phyloP scores from a whole-genome alignment of 2,113 vertebrate species.

The Poicephalus meyeri region DNA sequence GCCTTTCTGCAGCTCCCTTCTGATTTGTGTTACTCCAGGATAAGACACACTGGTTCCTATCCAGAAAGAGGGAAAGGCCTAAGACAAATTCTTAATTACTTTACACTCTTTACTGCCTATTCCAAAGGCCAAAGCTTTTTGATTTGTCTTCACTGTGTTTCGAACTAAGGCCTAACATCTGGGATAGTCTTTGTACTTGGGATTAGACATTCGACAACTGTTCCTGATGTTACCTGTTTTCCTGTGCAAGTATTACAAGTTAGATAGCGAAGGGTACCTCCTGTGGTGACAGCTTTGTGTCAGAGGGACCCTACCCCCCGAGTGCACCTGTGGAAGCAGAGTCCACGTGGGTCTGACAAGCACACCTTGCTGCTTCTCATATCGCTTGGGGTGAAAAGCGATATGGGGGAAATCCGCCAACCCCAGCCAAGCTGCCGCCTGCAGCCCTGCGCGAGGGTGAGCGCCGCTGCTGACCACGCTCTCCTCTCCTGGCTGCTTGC shows the following conservation, averaged over 20 bases:
- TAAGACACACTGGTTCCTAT: neutral
- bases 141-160: neutral
- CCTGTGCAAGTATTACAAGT: neutral
- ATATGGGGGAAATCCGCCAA: neutral
- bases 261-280: neutral
- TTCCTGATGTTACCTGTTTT: neutral
- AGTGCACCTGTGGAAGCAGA: neutral
- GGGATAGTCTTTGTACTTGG: neutral
- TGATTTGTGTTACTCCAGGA: neutral
- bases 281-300: neutral
- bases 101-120: neutral
- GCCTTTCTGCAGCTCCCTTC: neutral
- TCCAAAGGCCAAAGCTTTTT: neutral
- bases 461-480: fast-evolving
- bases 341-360: neutral
- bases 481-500: neutral
- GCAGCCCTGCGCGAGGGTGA: neutral
- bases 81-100: neutral
- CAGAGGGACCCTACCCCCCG: neutral
- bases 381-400: fast-evolving
- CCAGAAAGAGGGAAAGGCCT: neutral
- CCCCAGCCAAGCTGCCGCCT: neutral
- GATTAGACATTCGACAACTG: neutral
- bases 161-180: neutral
- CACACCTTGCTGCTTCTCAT: neutral